phyloP scores from a whole-genome alignment of 2,113 vertebrate genomes.

The Peromyscus leucopus region DNA sequence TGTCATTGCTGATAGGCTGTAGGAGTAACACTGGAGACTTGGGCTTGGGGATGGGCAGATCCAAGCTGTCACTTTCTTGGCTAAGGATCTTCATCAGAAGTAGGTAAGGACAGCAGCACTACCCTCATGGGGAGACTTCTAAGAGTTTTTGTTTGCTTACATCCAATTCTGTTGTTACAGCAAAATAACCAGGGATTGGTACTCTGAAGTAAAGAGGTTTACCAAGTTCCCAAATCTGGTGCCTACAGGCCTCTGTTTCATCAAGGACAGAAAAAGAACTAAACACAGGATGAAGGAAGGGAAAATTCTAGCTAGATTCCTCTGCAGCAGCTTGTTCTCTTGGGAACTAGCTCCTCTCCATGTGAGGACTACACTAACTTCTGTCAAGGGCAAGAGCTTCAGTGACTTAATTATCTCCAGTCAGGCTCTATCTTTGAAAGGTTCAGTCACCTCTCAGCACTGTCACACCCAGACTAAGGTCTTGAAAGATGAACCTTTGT shows the following conservation, averaged over 20 bases:
- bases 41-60: not conserved
- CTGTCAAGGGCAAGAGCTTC: not conserved
- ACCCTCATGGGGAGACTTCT: not conserved
- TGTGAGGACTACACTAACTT: not conserved
- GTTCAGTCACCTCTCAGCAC: not conserved
- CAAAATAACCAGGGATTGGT: not conserved
- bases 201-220: not conserved
- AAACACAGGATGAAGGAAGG: not conserved
- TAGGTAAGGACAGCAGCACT: not conserved
- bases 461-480: not conserved
- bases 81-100: not conserved
- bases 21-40: not conserved
- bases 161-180: not conserved
- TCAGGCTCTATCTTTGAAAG: not conserved
- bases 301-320: not conserved
- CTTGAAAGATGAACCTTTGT: not conserved
- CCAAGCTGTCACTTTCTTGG: not conserved
- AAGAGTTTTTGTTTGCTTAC: not conserved
- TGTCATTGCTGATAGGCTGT: no score
- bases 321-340: not conserved
- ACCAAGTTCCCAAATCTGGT: not conserved
- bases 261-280: not conserved
- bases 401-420: not conserved
- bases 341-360: not conserved
- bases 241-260: not conserved